A percentile compares a stretch with the other conserved stretches of the same genome.
Conservation (phyloP, 2,113 vertebrate species). For the Oryzias celebensis region DNA sequence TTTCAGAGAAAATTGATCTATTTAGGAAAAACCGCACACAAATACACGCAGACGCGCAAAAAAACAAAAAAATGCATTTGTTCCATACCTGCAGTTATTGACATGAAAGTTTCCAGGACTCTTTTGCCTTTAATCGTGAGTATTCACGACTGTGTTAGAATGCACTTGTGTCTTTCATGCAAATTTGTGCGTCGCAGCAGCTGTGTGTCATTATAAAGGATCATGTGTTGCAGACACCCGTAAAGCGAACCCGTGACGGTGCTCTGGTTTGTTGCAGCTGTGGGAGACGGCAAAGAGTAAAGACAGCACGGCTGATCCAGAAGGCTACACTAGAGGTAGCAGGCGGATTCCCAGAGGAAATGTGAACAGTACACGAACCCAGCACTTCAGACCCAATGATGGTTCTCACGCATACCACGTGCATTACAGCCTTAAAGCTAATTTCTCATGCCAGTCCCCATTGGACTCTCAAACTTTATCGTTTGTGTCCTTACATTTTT, state of each 20-base stretch:
- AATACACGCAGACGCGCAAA: no score
- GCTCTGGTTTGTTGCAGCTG: slow-evolving; percentile 44
- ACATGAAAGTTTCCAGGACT: no score
- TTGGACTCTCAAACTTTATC: slow-evolving; percentile 39
- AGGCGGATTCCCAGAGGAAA: slow-evolving; percentile 31
- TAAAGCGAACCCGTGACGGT: slow-evolving; percentile 53
- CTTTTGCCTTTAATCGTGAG: no score
- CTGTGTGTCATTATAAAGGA: slow-evolving; percentile 46
- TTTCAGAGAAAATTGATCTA: no score
- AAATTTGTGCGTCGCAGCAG: slow-evolving; percentile 34
- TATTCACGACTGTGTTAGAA: neutral
- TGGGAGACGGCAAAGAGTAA: slow-evolving; percentile 23
- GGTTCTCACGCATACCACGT: slow-evolving; percentile 18
- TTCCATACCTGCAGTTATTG: no score
- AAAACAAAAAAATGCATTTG: no score
- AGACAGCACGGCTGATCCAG: slow-evolving; percentile 17
- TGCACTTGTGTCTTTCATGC: slow-evolving; percentile 13
- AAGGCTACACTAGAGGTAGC: slow-evolving; percentile 29
- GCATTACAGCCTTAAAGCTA: slow-evolving; percentile 47
- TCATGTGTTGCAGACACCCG: slow-evolving; percentile 52
- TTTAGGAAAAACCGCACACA: no score
- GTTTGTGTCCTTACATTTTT: slow-evolving; percentile 13
- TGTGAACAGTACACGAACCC: slow-evolving; percentile 21
- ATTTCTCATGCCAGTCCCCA: slow-evolving; percentile 55
- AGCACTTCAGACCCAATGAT: slow-evolving; percentile 32